phyloP scores from a whole-genome alignment of 2,797 vertebrate species.

The Nasua narica region DNA sequence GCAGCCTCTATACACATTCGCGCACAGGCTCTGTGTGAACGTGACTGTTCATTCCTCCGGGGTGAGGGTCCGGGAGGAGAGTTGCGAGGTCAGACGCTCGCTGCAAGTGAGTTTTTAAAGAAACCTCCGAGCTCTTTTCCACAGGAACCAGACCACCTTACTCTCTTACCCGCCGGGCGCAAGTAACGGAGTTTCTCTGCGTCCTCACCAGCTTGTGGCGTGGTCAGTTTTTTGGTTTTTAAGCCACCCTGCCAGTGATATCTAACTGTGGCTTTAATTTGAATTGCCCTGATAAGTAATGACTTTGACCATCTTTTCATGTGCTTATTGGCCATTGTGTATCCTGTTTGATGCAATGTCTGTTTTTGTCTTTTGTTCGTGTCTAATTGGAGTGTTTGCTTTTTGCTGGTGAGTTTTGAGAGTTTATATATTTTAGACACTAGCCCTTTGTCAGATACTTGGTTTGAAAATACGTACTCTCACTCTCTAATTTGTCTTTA shows the following conservation, averaged over 20 bases:
- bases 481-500: neutral
- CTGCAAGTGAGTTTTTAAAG: neutral
- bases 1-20: neutral
- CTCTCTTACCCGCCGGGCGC: accelerated
- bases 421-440: neutral
- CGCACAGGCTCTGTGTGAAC: neutral
- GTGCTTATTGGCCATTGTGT: accelerated
- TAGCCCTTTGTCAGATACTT: too few relatives aligned
- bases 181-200: neutral
- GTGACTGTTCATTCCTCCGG: accelerated
- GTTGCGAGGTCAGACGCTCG: accelerated
- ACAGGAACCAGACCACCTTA: accelerated
- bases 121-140: neutral
- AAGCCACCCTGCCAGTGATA: neutral
- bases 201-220: neutral
- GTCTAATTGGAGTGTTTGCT: neutral
- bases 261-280: too few relatives aligned
- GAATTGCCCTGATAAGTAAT: accelerated
- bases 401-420: neutral
- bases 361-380: neutral
- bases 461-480: neutral
- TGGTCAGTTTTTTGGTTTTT: neutral
- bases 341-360: neutral
- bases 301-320: too few relatives aligned
- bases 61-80: neutral